Base-by-base conservation (phyloP, 92 coral and sea anemone genomes). In the Bergia puertoricense region DNA sequence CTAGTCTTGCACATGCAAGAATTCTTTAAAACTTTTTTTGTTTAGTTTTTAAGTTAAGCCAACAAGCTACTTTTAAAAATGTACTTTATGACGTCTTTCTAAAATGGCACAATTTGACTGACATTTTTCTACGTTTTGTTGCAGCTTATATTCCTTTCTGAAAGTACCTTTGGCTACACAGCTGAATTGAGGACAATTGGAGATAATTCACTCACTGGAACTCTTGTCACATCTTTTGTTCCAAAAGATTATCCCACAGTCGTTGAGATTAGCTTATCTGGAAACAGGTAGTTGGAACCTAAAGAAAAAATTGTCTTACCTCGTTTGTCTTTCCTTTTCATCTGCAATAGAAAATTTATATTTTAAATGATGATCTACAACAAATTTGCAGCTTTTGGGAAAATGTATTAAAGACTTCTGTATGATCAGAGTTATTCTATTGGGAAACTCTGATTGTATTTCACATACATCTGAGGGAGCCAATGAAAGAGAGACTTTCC, bases 231-330 rank as follows among this genome's bases (percentile, higher is more conserved):
- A 13, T 6, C 46, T 74, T 74, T 74, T 39, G 8, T 38, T 42
- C 78, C 78, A 18, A 74, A 74, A 39, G 78, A 39, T 30, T 74
- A 38, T 74, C 78, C 78, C 45, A 74, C 78, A 39, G 22, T 40
- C n/a, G 46, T 74, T 74, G 78, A 23, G 45, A 39, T 74, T 74
- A 74, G 41, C 78, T 74, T 74, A 8, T 38, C 78, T 7, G 78
- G 78, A 40, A 36, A 74, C 78, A 74, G 78, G 78, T 74, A 74
- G 15, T 74, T 74, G 38, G 40, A 38, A 30, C 45, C 20, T 39
- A 74, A 74, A 30, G 14, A 11, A 40, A 6, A 16, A 5, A 20
- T 42, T 39, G 46, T 20, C 45, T 72, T 40, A 48, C 14, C 42
- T 36, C 2, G 20, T 38, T 1, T 14, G 4, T 3, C 69, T 7